Conservation (phyloP, 2,888 invertebrate species). For the Pilophorus perplexus region DNA sequence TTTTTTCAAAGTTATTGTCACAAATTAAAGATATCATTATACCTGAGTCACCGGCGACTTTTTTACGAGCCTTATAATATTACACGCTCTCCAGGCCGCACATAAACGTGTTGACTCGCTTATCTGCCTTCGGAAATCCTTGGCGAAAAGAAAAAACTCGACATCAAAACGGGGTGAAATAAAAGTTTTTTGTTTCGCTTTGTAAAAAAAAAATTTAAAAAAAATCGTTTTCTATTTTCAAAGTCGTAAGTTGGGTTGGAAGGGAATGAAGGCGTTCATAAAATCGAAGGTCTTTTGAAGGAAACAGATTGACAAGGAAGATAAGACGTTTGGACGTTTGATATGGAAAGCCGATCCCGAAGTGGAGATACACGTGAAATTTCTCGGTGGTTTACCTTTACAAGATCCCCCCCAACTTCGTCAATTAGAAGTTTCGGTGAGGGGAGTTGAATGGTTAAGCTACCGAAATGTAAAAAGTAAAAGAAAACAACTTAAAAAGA, state of each 20-base stretch:
- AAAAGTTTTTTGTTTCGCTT: too few species aligned
- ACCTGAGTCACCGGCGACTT: too few species aligned
- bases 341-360: conserved; percentile 13
- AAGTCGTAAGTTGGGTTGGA: neutral
- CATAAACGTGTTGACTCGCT: too few species aligned
- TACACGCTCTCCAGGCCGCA: too few species aligned
- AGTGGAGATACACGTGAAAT: neutral
- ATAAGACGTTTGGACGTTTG: conserved; percentile 13
- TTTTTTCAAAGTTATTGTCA: too few species aligned
- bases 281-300: conserved; percentile 12
- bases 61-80: too few species aligned
- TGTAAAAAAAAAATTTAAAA: too few species aligned
- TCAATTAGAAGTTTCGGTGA: conserved; percentile 29
- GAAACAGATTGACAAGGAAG: conserved; percentile 23
- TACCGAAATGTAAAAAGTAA: conserved; percentile 21
- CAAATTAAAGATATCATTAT: too few species aligned
- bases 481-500: neutral
- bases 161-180: too few species aligned
- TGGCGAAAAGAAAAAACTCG: too few species aligned
- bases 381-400: conserved; percentile 21
- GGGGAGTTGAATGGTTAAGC: conserved; percentile 25
- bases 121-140: too few species aligned
- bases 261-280: conserved; percentile 27
- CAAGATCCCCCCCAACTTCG: conserved; percentile 5
- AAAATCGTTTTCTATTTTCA: neutral